A percentile compares a stretch with the other conserved stretches of the same genome.
These are phyloP conservation scores for Holotrichia oblita DNA, from an alignment of 1,140 invertebrate species.

Conservation along the genomic window DNA sequence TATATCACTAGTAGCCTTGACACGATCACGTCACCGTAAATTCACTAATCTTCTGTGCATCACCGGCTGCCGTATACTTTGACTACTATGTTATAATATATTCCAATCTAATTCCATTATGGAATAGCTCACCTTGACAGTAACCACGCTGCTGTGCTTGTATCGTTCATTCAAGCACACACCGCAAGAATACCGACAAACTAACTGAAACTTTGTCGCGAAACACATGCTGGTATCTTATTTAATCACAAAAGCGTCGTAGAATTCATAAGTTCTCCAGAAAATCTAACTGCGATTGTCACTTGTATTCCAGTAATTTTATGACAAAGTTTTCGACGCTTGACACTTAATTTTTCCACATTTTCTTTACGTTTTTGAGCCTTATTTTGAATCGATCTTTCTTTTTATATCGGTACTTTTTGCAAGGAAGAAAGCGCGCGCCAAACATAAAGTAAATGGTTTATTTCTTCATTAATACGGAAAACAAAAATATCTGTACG, in stretches of 20 bases:
- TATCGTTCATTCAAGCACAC: conserved; percentile 9
- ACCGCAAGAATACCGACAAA: conserved; percentile 21
- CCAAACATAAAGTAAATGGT: too few species aligned
- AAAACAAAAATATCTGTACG: too few species aligned
- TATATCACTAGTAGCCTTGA: conserved; percentile 8
- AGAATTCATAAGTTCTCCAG: neutral
- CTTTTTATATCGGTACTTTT: too few species aligned
- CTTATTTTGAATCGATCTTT: too few species aligned
- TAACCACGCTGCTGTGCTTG: neutral
- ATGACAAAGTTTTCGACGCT: too few species aligned
- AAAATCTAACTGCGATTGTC: too few species aligned
- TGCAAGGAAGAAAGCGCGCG: too few species aligned
- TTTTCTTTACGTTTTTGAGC: too few species aligned
- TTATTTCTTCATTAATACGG: too few species aligned
- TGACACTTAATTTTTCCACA: too few species aligned
- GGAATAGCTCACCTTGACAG: conserved; percentile 9
- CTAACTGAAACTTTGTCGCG: neutral
- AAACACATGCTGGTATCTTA: neutral
- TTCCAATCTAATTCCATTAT: conserved; percentile 24
- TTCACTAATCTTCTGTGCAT: conserved; percentile 29
- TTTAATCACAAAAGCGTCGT: neutral
- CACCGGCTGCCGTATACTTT: neutral
- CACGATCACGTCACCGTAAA: conserved; percentile 16
- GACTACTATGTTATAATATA: neutral
- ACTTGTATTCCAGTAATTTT: too few species aligned